Evolutionary conservation across 2,113 vertebrate genomes (phyloP), one percentile per base, ranked within the genome.

Genomic region (Zapus hudsonius): DNA sequence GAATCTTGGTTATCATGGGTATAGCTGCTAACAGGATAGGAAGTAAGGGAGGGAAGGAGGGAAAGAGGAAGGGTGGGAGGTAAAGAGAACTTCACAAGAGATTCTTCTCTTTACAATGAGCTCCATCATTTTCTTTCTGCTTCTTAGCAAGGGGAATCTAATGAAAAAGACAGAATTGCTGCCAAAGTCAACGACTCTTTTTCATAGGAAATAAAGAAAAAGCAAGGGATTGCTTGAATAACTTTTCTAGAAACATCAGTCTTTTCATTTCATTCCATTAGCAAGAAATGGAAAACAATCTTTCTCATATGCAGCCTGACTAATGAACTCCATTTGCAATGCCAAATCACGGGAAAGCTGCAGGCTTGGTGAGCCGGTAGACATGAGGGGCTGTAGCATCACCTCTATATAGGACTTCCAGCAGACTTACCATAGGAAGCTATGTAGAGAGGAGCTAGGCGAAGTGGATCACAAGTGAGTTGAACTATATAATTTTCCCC

Each of bases 61-160:
- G 36, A 67, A 12, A 4, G 4, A 38, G n/a, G 6, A 7, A 27
- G 19, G 7, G 25, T 83, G 33, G 73, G 23, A 80, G n/a, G n/a
- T n/a, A n/a, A n/a, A n/a, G n/a, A n/a, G 66, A 90, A 69, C 38
- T 91, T 70, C n/a, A 2, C 52, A 81, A 47, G 78, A 70, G 47
- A 31, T 79, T 74, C 66, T 84, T 78, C 90, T 52, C 33, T 42
- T 76, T 84, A 40, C 84, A 67, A 13, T 25, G 33, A 17, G 57
- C 85, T 31, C 63, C 31, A 92, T 76, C 38, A 55, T 84, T 95
- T 87, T 91, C 89, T 94, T 93, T 94, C 81, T 91, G 42, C 36
- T 93, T 92, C 84, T 64, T 73, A 33, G 76, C 27, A 36, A 70
- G 20, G 91, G 23, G 38, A 29, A 59, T 40, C 81, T 92, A 84